Base-by-base conservation (phyloP, 1,140 invertebrate genomes). In the Chlorops oryzae region DNA sequence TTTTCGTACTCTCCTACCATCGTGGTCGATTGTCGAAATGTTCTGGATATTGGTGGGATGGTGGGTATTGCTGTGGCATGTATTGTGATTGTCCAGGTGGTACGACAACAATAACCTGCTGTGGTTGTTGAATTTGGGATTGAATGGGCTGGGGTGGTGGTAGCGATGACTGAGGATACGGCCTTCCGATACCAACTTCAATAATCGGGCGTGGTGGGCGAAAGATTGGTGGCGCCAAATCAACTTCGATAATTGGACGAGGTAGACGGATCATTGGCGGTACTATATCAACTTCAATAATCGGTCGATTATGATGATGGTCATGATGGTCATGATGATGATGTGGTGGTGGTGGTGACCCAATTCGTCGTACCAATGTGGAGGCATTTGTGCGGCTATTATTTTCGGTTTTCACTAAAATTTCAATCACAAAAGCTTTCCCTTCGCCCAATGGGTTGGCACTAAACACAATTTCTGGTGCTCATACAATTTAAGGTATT, bases 211-310 rank as follows among this genome's bases (percentile, higher is more conserved):
- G 51, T n/a, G 42, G 42, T 15, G 62, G 62, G n/a, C n/a, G n/a
- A n/a, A n/a, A n/a, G n/a, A n/a, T n/a, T 2, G 52, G 62, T 41
- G 65, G 34, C 50, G 63, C 62, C 38, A 65, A 44, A 38, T 54
- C 62, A 32, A 64, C 56, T 40, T 64, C 62, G 3, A 64, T 55
- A 9, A 62, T 35, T n/a, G 62, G 62, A 1, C 62, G 58, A 0
- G 62, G 62, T 5, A 64, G 34, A 45, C 62, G 59, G n/a, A n/a
- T n/a, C n/a, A n/a, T n/a, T 0, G 63, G 59, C 3, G 62, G 62
- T 2, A 52, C 54, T 46, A 64, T 58, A 45, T 65, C 62, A 10
- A 64, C 62, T 51, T 64, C 62, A 17, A 64, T 60, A 44, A 64
- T 65, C 34, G 62, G 62, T 17, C 59, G 59, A 15, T 63, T 59